Conservation (phyloP, 1,140 invertebrate genomes). For the Thaumatotibia leucotreta region DNA sequence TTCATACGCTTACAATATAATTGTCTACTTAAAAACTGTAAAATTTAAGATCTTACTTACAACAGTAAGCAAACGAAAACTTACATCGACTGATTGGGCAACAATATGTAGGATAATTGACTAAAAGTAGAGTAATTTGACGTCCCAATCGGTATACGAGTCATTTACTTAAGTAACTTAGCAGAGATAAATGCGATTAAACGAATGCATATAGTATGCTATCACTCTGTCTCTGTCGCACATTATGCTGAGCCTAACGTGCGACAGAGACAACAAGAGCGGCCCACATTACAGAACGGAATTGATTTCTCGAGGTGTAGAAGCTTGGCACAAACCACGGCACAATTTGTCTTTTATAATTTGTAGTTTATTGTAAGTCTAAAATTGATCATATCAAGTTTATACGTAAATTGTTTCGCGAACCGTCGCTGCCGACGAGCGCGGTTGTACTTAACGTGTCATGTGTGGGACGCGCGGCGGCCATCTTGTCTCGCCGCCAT, state of each 20-base stretch:
- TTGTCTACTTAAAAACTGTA: too few relatives aligned
- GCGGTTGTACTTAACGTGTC: not conserved
- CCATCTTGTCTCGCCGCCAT: not conserved
- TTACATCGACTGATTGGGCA: not conserved
- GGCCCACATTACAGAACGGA: constrained; percentile 20
- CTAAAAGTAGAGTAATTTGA: not conserved
- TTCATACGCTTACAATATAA: too few relatives aligned
- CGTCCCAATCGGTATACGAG: not conserved
- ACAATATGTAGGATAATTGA: not conserved
- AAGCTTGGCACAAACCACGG: constrained; percentile 30
- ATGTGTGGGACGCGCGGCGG: not conserved
- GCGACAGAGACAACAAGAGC: not conserved
- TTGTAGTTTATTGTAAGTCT: constrained; percentile 47
- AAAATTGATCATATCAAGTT: constrained; percentile 72
- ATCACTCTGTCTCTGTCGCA: not conserved
- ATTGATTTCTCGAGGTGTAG: constrained; percentile 11
- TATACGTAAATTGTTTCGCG: constrained; percentile 59
- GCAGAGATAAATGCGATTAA: not conserved
- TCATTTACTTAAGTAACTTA: not conserved
- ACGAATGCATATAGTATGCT: constrained; percentile 1
- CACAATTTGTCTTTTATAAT: constrained; percentile 20
- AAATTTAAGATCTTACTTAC: too few relatives aligned
- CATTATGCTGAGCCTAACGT: not conserved
- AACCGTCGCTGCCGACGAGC: not conserved
- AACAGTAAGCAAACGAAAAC: not conserved